Percentiles rank a stretch among this genome's conserved stretches.
These are phyloP conservation scores for Urechis unicinctus DNA, from an alignment of 2,888 invertebrate genomes.

Conservation along the genomic window DNA sequence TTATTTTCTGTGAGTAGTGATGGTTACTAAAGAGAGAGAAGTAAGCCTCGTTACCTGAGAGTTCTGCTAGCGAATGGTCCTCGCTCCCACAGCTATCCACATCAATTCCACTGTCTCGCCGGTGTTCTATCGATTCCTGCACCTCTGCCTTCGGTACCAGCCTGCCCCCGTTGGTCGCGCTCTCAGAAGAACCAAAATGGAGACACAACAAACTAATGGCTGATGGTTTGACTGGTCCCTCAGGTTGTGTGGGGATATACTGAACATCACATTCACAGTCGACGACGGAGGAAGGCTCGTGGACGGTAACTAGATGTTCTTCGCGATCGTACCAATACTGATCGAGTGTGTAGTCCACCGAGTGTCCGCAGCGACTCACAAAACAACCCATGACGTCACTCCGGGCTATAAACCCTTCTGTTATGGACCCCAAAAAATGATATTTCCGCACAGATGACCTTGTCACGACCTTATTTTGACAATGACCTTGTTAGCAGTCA, in stretches of 20 bases:
- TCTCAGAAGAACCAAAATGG: not conserved
- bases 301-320: not conserved
- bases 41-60: no score
- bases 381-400: no score
- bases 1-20: no score
- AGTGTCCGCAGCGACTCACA: no score
- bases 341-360: no score
- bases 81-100: not conserved
- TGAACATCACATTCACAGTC: not conserved
- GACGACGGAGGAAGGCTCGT: not conserved
- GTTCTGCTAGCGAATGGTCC: no score
- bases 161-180: not conserved
- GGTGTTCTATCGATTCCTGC: not conserved
- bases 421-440: no score
- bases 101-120: not conserved
- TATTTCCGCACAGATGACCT: no score
- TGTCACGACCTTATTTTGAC: no score
- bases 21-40: no score
- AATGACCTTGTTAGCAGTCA: no score
- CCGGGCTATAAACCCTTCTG: no score
- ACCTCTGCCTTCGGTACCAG: not conserved
- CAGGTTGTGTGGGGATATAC: not conserved
- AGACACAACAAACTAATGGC: not conserved
- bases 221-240: not conserved
- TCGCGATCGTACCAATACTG: not conserved